These are phyloP conservation scores for Cisticola juncidis DNA, from an alignment of 2,113 vertebrate genomes.

Conservation along the genomic window DNA sequence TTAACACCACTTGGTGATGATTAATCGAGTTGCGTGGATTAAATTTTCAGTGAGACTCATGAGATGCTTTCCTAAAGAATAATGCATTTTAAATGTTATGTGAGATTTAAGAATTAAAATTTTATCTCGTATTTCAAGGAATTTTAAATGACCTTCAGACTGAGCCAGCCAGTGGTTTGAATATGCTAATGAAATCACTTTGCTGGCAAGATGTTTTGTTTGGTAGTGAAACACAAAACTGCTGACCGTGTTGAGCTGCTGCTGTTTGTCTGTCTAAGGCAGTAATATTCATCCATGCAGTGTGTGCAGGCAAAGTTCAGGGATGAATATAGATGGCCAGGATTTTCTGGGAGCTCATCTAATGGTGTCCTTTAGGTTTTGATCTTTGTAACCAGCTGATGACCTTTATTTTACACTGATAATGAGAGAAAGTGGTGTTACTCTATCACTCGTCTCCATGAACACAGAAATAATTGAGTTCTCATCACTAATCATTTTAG, in stretches of 20 bases:
- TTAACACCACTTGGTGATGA: background rate
- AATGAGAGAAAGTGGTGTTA: constrained; percentile 40
- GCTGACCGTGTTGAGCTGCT: constrained; percentile 68
- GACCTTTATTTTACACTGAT: constrained; percentile 66
- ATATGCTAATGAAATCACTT: constrained; percentile 85
- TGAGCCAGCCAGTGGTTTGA: constrained; percentile 57
- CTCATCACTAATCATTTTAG: constrained; percentile 49
- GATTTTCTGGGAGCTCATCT: constrained; percentile 63
- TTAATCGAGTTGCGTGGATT: background rate
- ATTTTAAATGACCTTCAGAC: constrained; percentile 73
- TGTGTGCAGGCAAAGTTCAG: constrained; percentile 76
- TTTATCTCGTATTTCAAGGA: constrained; percentile 51
- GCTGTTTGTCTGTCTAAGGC: constrained; percentile 74
- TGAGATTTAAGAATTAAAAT: constrained; percentile 37
- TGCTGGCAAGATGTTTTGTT: constrained; percentile 70
- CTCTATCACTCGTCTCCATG: constrained; percentile 19
- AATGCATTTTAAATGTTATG: constrained; percentile 7
- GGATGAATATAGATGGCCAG: constrained; percentile 79
- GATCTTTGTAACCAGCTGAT: constrained; percentile 52
- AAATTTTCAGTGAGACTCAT: constrained; percentile 6
- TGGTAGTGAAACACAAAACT: constrained; percentile 80
- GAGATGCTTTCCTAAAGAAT: constrained; percentile 5
- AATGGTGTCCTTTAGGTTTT: constrained; percentile 58
- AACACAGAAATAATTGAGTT: constrained; percentile 62
- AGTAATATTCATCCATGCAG: constrained; percentile 75